Evolutionary conservation across 2,797 vertebrate species (phyloP).

Genomic region (Acestrorhynchus altus): DNA sequence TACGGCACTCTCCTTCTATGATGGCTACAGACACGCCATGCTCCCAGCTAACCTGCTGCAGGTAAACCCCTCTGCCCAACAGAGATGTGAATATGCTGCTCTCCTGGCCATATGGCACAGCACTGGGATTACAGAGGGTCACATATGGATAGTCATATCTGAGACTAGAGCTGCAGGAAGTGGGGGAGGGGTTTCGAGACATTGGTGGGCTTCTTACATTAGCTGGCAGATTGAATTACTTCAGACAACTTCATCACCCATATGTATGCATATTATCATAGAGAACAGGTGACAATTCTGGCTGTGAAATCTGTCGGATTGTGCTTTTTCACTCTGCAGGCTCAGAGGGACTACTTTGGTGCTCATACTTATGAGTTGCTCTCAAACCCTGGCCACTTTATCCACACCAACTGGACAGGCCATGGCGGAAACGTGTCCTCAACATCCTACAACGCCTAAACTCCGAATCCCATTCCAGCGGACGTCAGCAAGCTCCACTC

Average conservation of each 20-base stretch:
- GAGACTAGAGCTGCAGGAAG: slow-evolving; percentile 24
- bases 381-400: slow-evolving; percentile 82
- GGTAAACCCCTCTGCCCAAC: slow-evolving; percentile 71
- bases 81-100: not conserved
- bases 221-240: not conserved
- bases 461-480: not conserved
- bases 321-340: slow-evolving; percentile 76
- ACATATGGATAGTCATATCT: slow-evolving; percentile 3
- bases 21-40: slow-evolving; percentile 90
- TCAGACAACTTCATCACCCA: not conserved
- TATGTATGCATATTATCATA: not conserved
- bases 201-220: not conserved
- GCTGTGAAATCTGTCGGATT: too few relatives aligned
- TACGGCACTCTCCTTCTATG: slow-evolving; percentile 95
- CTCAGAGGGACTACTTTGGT: slow-evolving; percentile 97
- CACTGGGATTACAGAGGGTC: slow-evolving; percentile 50
- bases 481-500: not conserved
- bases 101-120: slow-evolving; percentile 40
- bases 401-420: slow-evolving; percentile 98
- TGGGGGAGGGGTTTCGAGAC: slow-evolving; percentile 27
- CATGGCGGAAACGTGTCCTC: slow-evolving; percentile 91
- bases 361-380: slow-evolving; percentile 95
- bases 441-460: slow-evolving; percentile 91
- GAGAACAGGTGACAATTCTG: not conserved
- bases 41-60: slow-evolving; percentile 96